phyloP scores from a whole-genome alignment of 2,113 vertebrate genomes.

The Crotalus viridis region DNA sequence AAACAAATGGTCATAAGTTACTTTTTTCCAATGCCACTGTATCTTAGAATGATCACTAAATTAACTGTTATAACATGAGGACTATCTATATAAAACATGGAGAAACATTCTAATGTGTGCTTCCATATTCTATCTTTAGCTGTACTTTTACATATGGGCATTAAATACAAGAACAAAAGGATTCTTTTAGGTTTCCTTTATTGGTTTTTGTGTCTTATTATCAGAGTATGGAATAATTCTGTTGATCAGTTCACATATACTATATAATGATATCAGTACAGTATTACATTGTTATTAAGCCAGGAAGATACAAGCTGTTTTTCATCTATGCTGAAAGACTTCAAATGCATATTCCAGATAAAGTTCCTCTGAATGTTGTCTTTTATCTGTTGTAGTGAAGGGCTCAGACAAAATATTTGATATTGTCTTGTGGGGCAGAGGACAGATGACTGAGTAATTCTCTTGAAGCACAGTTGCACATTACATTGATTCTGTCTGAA shows the following conservation, averaged over 20 bases:
- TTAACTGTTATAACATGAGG: too few relatives aligned
- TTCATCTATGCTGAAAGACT: not conserved
- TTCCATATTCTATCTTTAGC: not conserved
- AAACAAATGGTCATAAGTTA: too few relatives aligned
- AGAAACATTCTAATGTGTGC: not conserved
- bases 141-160: too few relatives aligned
- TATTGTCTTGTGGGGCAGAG: not conserved
- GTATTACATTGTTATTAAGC: not conserved
- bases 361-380: not conserved
- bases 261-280: not conserved
- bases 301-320: not conserved
- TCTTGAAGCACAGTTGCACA: not conserved
- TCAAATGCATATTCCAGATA: not conserved
- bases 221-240: not conserved
- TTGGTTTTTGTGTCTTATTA: not conserved
- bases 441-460: not conserved
- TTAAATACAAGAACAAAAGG: not conserved
- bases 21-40: too few relatives aligned
- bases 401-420: not conserved
- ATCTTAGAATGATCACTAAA: too few relatives aligned
- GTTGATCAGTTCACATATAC: not conserved
- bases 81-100: not conserved
- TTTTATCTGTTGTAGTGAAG: not conserved
- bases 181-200: not conserved
- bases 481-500: conserved; percentile 24